Conservation (phyloP, 92 coral and sea anemone genomes). For the Muricea muricata region DNA sequence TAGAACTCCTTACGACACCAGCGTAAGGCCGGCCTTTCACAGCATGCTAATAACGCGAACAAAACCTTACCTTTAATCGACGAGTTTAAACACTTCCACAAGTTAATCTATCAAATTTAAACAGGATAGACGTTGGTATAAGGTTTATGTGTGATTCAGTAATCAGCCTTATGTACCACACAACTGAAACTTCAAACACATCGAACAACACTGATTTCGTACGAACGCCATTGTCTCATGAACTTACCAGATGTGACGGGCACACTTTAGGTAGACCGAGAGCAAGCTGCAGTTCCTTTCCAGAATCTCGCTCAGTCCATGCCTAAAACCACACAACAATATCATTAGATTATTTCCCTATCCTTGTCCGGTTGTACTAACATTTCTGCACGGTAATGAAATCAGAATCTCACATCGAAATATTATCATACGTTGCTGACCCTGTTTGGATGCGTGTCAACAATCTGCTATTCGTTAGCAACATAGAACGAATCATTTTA, state of each 20-base stretch:
- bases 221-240: conserved; percentile 4
- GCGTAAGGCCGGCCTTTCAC: conserved; percentile 37
- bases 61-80: conserved; percentile 39
- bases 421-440: not conserved
- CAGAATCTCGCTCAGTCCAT: conserved; percentile 22
- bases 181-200: not conserved
- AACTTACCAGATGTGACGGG: conserved; percentile 97
- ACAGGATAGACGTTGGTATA: not conserved
- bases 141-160: not conserved
- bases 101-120: conserved; percentile 12
- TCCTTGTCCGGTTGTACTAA: not conserved
- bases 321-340: conserved; percentile 3
- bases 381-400: not conserved
- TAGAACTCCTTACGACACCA: conserved; percentile 92
- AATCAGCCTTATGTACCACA: not conserved
- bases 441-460: conserved; percentile 31
- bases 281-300: not conserved
- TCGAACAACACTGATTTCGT: not conserved
- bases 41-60: conserved; percentile 46
- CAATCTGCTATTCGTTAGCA: conserved; percentile 14
- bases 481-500: not conserved
- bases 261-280: conserved; percentile 77
- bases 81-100: conserved; percentile 38
- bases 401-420: not conserved
- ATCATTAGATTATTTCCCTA: not conserved